A percentile compares a stretch with the other conserved stretches of the same genome.
phyloP scores from a whole-genome alignment of 2,888 invertebrate genomes.

The Dynastes tityus region DNA sequence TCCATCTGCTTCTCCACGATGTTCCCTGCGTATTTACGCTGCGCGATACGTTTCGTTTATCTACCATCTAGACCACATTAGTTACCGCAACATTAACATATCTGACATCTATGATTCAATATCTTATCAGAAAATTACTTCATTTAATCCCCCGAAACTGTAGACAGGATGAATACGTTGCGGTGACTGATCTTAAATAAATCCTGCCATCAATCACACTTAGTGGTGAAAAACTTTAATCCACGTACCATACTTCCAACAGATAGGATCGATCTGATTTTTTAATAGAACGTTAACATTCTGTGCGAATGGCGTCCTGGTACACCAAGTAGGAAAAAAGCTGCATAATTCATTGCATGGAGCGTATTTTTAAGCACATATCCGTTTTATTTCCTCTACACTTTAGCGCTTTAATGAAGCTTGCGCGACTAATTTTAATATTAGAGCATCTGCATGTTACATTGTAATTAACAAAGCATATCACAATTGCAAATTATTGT shows the following conservation, averaged over 20 bases:
- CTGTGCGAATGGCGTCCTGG: neutral
- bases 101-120: slow-evolving; percentile 53
- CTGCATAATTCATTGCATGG: too few species aligned
- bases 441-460: too few species aligned
- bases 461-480: too few species aligned
- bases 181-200: slow-evolving; percentile 56
- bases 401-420: too few species aligned
- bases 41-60: slow-evolving; percentile 46
- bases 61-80: slow-evolving; percentile 49
- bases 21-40: slow-evolving; percentile 41
- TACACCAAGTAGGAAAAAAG: neutral
- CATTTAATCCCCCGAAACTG: slow-evolving; percentile 48
- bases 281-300: slow-evolving; percentile 13
- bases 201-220: slow-evolving; percentile 56
- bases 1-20: slow-evolving; percentile 6
- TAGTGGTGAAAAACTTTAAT: slow-evolving; percentile 44
- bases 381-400: too few species aligned
- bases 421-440: too few species aligned
- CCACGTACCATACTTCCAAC: slow-evolving; percentile 11
- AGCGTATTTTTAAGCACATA: too few species aligned
- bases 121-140: slow-evolving; percentile 54
- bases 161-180: slow-evolving; percentile 52
- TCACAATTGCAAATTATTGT: too few species aligned
- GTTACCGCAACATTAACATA: slow-evolving; percentile 52
- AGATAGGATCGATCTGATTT: slow-evolving; percentile 1